Base-by-base conservation (phyloP, 2,888 invertebrate genomes). In the Hololepta plana region DNA sequence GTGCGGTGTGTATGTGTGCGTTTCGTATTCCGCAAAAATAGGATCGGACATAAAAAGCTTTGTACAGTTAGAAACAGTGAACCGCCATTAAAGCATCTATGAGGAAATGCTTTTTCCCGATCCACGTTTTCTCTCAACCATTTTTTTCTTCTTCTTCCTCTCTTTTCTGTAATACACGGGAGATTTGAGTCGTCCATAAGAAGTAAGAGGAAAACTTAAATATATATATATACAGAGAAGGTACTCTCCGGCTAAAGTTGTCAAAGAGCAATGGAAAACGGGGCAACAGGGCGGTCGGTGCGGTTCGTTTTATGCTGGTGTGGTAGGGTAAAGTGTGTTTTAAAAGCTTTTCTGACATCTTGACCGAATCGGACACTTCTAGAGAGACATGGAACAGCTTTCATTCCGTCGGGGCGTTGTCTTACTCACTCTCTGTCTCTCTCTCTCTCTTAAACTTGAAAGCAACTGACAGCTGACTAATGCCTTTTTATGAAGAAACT, bases 291-390 rank as follows among this genome's bases (percentile, higher is more conserved):
- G 24, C 22, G 29, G 15, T 28, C 9, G 15, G 29, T 27, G 13
- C 11, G 20, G 12, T 20, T 12, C 26, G 26, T 9, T 20, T 26
- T 20, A 30, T 25, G 22, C 19, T 27, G 20, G 27, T 16, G 29
- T 17, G 26, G 21, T 27, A 24, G 28, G 16, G 23, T 32, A 31
- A n/a, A 32, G 33, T 35, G 54, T 51, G 53, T 52, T 55, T 55
- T 57, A 55, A 57, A 57, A 57, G 55, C 55, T 53, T 55, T 53
- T 48, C 51, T 55, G 55, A 55, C 57, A 55, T 55, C 55, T 55
- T 55, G 55, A 55, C 54, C 57, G 51, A 53, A 48, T 47, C 55
- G 54, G 55, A 53, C 53, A 51, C 47, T 49, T 41, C 48, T n/a
- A n/a, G n/a, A n/a, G n/a, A 49, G 52, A 57, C 56, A 57, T 44